Percentiles rank a stretch among this genome's conserved stretches.
Evolutionary conservation across 1,140 invertebrate species (phyloP).

Genomic region (Leucophenga varia): DNA sequence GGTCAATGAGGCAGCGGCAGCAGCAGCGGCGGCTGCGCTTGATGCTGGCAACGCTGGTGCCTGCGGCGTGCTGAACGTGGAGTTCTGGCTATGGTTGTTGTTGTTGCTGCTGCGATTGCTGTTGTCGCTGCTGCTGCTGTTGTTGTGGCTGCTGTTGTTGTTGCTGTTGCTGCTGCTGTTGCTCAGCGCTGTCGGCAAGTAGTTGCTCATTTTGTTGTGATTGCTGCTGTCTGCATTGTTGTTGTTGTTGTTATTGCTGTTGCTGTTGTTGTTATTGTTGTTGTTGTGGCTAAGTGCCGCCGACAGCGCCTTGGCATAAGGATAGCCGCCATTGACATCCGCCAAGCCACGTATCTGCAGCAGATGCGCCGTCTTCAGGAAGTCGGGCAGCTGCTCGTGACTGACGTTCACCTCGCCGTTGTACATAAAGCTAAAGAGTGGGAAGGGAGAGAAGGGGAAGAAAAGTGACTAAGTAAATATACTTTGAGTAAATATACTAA

Average conservation of each 20-base stretch:
- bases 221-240: slow-evolving; percentile 27
- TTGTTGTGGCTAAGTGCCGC: slow-evolving; percentile 47
- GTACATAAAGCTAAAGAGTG: slow-evolving; percentile 89
- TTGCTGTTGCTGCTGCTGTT: slow-evolving; percentile 3
- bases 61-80: slow-evolving; percentile 34
- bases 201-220: slow-evolving; percentile 38
- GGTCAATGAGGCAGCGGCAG: no score
- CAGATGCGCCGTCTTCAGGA: slow-evolving; percentile 87
- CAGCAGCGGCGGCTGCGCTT: slow-evolving; percentile 29
- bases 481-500: no score
- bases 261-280: slow-evolving; percentile 14
- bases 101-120: background rate
- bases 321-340: slow-evolving; percentile 68
- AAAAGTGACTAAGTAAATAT: no score
- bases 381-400: slow-evolving; percentile 84
- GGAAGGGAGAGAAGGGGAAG: background rate
- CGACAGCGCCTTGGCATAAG: slow-evolving; percentile 29
- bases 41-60: slow-evolving; percentile 17
- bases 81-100: slow-evolving; percentile 23
- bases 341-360: slow-evolving; percentile 87
- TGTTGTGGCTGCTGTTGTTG: slow-evolving; percentile 3
- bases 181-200: slow-evolving; percentile 2
- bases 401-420: slow-evolving; percentile 91
- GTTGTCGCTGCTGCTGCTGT: slow-evolving; percentile 2
- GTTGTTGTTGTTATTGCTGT: slow-evolving; percentile 12